Conservation (phyloP, 2,797 vertebrate species). For the Enteromius fasciolatus region DNA sequence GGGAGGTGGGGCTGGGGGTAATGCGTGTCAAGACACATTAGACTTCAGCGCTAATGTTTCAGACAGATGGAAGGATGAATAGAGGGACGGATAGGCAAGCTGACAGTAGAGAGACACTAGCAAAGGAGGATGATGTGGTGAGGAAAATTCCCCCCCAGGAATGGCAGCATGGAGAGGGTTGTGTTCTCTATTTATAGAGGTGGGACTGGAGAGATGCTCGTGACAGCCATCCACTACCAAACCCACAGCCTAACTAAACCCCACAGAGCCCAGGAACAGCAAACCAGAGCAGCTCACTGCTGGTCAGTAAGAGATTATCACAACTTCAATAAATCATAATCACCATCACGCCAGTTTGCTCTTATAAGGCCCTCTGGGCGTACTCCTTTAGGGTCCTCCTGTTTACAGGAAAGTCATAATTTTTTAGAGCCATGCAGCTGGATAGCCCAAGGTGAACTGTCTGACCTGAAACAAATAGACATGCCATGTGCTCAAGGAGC, state of each 20-base stretch:
- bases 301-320: constrained; percentile 32
- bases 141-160: constrained; percentile 66
- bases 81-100: constrained; percentile 60
- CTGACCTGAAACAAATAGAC: constrained; percentile 27
- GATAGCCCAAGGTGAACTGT: constrained; percentile 37
- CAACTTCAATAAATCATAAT: constrained; percentile 39
- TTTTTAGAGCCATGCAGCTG: constrained; percentile 8
- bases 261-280: background rate
- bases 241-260: constrained; percentile 42
- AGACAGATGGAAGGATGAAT: constrained; percentile 55
- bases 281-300: constrained; percentile 2
- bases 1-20: constrained; percentile 38
- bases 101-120: constrained; percentile 51
- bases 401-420: constrained; percentile 32
- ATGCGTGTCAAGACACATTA: constrained; percentile 53
- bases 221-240: constrained; percentile 70
- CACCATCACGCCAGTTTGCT: constrained; percentile 31
- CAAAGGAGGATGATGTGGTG: constrained; percentile 41
- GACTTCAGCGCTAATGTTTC: constrained; percentile 52
- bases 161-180: constrained; percentile 48
- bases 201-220: constrained; percentile 63
- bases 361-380: background rate
- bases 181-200: constrained; percentile 75
- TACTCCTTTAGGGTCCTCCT: constrained; percentile 22
- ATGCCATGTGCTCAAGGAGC: constrained; percentile 17